Percentiles rank a stretch among this genome's conserved stretches.
These are phyloP conservation scores for Cancer borealis DNA, from an alignment of 2,888 invertebrate genomes.

Conservation along the genomic window DNA sequence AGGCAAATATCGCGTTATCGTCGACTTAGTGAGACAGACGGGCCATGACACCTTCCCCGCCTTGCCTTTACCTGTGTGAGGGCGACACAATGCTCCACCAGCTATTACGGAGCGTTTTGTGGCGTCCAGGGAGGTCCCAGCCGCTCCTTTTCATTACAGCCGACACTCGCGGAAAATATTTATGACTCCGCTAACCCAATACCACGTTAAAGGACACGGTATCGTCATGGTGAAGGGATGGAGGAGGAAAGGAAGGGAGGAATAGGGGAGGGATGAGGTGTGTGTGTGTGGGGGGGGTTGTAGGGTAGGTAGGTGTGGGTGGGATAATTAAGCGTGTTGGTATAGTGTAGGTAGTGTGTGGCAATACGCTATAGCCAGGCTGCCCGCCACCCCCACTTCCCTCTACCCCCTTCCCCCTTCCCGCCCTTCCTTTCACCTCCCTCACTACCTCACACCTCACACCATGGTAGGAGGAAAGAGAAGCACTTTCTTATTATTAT, in stretches of 20 bases:
- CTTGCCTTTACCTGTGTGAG: background rate
- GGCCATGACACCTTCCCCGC: background rate
- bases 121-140: background rate
- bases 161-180: conserved; percentile 29
- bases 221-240: background rate
- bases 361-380: background rate
- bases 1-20: conserved; percentile 9
- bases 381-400: background rate
- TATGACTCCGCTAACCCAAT: conserved; percentile 13
- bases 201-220: conserved; percentile 23
- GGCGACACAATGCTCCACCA: background rate
- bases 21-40: background rate
- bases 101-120: conserved; percentile 3
- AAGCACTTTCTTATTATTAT: too few species aligned
- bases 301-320: background rate
- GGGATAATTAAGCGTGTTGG: background rate
- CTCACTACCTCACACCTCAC: background rate
- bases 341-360: background rate
- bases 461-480: too few species aligned
- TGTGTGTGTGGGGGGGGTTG: background rate
- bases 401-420: background rate
- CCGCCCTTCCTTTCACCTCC: background rate
- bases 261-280: background rate
- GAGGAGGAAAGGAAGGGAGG: background rate
- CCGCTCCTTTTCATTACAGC: background rate